Evolutionary conservation across 2,888 invertebrate species (phyloP), one percentile per base, ranked within the genome.

Genomic region (Leptinotarsa rubiginosa): DNA sequence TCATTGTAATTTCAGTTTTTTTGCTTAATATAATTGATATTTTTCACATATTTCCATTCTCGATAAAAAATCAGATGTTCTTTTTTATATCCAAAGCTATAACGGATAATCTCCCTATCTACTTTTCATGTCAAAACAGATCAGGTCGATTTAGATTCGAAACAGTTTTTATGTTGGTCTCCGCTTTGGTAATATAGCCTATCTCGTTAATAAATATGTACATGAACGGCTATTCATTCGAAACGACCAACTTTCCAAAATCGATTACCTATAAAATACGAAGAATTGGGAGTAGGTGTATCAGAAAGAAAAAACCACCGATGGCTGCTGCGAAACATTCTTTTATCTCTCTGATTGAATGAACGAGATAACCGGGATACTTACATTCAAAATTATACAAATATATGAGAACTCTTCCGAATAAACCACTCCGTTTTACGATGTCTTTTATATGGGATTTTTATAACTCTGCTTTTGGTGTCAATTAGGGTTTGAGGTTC

Each of bases 311-410:
- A 69, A 47, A 56, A 56, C 15, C 31, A 47, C 18, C 56, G 52
- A 47, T 69, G 47, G 18, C n/a, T 47, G 69, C 69, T 59, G 20
- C 56, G 15, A 31, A 69, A 59, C 69, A 69, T 41, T 59, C 47
- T 69, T 69, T 69, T 69, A 69, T 69, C 69, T 69, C 56, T 47
- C 47, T 69, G 56, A 69, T 69, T 69, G 69, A 69, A 69, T 59
- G 69, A 16, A 31, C n/a, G 52, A 69, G 69, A 69, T 69, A 69
- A 56, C 31, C 47, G 20, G 22, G 31, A 25, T 20, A 56, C 20
- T 69, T 69, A 47, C 56, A 69, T 69, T 59, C 59, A 56, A 54
- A 56, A 67, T 50, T 50, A 67, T 67, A n/a, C 67, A 50, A 54
- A 56, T 41, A 69, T 69, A 69, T 56, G 41, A 10, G 62, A 62